Evolutionary conservation across 2,797 vertebrate genomes (phyloP).

Genomic region (Rhinichthys osculus): DNA sequence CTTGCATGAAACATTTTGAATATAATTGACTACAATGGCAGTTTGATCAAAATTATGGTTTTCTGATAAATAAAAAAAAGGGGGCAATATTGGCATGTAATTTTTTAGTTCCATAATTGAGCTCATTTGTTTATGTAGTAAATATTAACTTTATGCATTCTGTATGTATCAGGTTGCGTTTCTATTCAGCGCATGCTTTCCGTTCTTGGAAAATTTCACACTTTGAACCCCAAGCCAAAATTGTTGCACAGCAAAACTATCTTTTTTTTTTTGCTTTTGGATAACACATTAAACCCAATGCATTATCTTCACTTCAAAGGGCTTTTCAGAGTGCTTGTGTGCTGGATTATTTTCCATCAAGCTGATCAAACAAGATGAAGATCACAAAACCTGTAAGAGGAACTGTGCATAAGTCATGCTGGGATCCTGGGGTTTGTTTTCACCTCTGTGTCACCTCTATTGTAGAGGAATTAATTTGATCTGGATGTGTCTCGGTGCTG

Average conservation of each 20-base stretch:
- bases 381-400: slow-evolving; percentile 44
- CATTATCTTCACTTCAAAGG: slow-evolving; percentile 43
- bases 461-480: slow-evolving; percentile 32
- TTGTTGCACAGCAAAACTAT: not conserved
- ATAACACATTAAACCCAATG: slow-evolving; percentile 35
- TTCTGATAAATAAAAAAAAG: not conserved
- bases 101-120: not conserved
- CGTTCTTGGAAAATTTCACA: slow-evolving; percentile 1
- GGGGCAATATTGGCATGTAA: not conserved
- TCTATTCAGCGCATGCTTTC: not conserved
- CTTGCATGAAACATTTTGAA: not conserved
- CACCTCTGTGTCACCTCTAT: slow-evolving; percentile 36
- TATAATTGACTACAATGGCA: not conserved
- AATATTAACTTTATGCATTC: not conserved
- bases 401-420: slow-evolving; percentile 36
- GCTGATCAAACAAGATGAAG: slow-evolving; percentile 47
- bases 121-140: not conserved
- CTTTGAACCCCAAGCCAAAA: slow-evolving; percentile 40
- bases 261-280: slow-evolving; percentile 15
- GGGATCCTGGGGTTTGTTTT: slow-evolving; percentile 39
- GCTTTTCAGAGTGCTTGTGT: slow-evolving; percentile 27
- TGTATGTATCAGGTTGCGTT: slow-evolving; percentile 3
- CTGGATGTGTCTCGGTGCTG: slow-evolving; percentile 12
- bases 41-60: not conserved
- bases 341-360: slow-evolving; percentile 34